Percentiles rank a stretch among this genome's conserved stretches.
Evolutionary conservation across 2,797 vertebrate species (phyloP).

Genomic region (Ciconia nigra): DNA sequence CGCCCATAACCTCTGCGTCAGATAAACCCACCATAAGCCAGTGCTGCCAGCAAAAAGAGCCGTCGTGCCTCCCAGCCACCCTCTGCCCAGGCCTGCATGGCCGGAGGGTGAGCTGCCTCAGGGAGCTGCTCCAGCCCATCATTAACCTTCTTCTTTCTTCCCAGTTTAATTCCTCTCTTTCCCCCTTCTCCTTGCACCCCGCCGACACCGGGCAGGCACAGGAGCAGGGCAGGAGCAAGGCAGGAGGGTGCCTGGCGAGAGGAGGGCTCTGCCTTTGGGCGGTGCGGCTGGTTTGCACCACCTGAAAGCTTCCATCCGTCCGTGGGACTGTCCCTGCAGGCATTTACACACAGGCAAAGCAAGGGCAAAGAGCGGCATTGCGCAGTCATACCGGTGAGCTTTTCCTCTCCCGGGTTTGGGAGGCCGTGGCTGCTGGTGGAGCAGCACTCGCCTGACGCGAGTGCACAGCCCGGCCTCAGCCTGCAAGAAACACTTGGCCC

Average conservation of each 20-base stretch:
- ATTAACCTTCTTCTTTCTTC: neutral
- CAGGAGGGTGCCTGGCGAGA: neutral
- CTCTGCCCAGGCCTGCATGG: neutral
- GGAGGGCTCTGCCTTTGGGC: neutral
- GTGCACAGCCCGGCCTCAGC: neutral
- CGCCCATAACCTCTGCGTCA: neutral
- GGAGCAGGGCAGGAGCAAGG: neutral
- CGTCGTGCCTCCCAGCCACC: neutral
- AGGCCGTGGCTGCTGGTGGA: neutral
- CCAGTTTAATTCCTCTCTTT: neutral
- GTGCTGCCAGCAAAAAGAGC: neutral
- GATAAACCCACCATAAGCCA: neutral
- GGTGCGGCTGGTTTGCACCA: neutral
- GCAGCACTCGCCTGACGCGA: rapidly evolving
- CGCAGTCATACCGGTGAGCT: neutral
- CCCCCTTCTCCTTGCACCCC: neutral
- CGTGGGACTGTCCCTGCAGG: neutral
- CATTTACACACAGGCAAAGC: neutral
- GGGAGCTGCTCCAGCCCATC: neutral
- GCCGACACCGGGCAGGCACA: neutral
- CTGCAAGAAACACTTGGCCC: neutral
- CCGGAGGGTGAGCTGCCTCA: neutral
- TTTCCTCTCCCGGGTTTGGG: neutral
- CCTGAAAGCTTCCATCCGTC: neutral
- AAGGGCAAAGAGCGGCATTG: neutral